Evolutionary conservation across 2,888 invertebrate genomes (phyloP).

Genomic region (Rhaphigaster nebulosa): DNA sequence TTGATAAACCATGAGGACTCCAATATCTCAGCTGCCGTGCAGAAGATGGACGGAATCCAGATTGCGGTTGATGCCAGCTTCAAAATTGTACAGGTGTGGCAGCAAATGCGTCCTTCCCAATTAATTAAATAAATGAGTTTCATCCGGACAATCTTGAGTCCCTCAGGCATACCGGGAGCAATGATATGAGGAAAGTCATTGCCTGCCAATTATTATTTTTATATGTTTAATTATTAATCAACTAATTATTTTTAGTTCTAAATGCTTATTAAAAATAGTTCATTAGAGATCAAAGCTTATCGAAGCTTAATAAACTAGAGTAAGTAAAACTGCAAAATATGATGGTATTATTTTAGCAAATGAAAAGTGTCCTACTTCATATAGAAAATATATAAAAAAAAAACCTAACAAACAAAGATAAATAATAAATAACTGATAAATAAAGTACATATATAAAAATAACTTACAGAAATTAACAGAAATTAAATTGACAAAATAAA

Average conservation of each 20-base stretch:
- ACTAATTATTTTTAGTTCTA: background rate
- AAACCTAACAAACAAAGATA: no score
- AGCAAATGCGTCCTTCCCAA: background rate
- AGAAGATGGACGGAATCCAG: background rate
- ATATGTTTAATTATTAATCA: background rate
- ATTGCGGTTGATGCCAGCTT: background rate
- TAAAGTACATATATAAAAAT: no score
- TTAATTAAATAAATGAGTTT: slow-evolving; percentile 1
- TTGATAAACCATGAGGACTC: background rate
- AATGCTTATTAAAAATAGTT: no score
- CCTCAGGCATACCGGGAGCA: background rate
- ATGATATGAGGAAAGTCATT: background rate
- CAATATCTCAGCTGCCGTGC: background rate
- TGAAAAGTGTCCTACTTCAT: no score
- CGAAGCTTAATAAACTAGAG: no score
- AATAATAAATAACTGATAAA: no score
- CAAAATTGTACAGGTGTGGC: background rate
- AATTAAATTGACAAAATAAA: no score
- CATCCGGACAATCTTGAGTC: background rate
- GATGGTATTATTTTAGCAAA: no score
- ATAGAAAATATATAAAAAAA: no score
- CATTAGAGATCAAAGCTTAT: no score
- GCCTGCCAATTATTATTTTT: background rate
- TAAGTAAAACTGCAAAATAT: no score
- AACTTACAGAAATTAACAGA: no score